Evolutionary conservation across 2,888 invertebrate genomes (phyloP), one percentile per base, ranked within the genome.

Genomic region (Choristoneura rosaceana): DNA sequence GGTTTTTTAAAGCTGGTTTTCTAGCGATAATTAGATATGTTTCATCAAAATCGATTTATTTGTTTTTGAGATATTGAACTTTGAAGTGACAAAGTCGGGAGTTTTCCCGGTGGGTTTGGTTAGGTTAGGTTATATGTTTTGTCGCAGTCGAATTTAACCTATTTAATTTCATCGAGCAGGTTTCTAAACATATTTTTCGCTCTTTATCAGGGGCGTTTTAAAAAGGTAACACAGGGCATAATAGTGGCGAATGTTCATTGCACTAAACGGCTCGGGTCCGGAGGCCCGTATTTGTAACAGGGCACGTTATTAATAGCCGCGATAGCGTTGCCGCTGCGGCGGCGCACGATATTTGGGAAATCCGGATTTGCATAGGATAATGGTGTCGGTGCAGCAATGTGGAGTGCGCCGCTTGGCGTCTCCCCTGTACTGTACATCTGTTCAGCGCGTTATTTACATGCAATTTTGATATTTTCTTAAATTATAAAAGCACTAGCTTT

Each of bases 351-450:
- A 90, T 93, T 92, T 91, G 88, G 90, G 88, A 88, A 91, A 92
- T 90, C 89, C 90, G 91, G 90, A 92, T 93, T 93, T 92, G 92
- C 92, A 93, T 92, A 91, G 91, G 89, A 90, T 93, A 92, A 93
- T 93, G 86, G 90, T 82, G 81, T 78, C 80, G 79, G 79, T 77
- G 77, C 85, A 77, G 82, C 86, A 84, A 83, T 83, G 84, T 83
- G 84, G 80, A 81, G 81, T 77, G 77, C 79, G 47, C 73, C 73
- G 52, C 73, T 70, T 70, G 71, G 65, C 63, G 71, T 67, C 70
- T 50, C 69, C 34, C n/a, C 17, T 25, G 17, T 64, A 64, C 64
- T 17, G 17, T 64, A 64, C 64, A 45, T 45, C 50, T 64, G 64
- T 50, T 47, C 64, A 33, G 50, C 50, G 15, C 34, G 47, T 50